Evolutionary conservation across 1,140 invertebrate species (phyloP).

Genomic region (Paraescarpia echinospica): DNA sequence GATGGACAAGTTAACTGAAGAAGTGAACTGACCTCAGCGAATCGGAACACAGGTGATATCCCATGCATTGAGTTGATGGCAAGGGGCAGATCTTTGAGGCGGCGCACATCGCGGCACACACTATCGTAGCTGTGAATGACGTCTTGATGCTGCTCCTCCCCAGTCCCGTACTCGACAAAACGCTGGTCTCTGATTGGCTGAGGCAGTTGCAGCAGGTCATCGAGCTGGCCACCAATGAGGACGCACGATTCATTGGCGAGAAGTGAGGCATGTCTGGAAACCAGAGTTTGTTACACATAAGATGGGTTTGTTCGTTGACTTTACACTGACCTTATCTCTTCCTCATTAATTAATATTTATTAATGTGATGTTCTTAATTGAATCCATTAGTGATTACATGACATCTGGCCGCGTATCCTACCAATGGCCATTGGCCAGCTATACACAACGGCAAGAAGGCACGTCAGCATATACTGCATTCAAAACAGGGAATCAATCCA

Average conservation of each 20-base stretch:
- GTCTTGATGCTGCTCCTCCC: slow-evolving; percentile 71
- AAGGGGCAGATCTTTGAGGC: slow-evolving; percentile 74
- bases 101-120: slow-evolving; percentile 71
- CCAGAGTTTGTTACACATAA: background rate
- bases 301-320: background rate
- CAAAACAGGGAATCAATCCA: no score
- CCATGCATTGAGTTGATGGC: slow-evolving; percentile 77
- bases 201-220: slow-evolving; percentile 37
- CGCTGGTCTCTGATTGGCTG: slow-evolving; percentile 22
- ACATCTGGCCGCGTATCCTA: no score
- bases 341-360: no score
- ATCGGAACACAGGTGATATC: slow-evolving; percentile 70
- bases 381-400: no score
- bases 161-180: slow-evolving; percentile 65
- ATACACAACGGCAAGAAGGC: no score
- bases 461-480: no score
- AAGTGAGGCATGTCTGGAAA: background rate
- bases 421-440: no score
- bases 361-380: no score
- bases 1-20: no score
- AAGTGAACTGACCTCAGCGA: slow-evolving; percentile 60
- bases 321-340: no score
- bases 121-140: slow-evolving; percentile 71
- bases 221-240: slow-evolving; percentile 36
- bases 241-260: background rate